These are phyloP conservation scores for Hyperoodon ampullatus DNA, from an alignment of 2,113 vertebrate genomes.

Conservation along the genomic window DNA sequence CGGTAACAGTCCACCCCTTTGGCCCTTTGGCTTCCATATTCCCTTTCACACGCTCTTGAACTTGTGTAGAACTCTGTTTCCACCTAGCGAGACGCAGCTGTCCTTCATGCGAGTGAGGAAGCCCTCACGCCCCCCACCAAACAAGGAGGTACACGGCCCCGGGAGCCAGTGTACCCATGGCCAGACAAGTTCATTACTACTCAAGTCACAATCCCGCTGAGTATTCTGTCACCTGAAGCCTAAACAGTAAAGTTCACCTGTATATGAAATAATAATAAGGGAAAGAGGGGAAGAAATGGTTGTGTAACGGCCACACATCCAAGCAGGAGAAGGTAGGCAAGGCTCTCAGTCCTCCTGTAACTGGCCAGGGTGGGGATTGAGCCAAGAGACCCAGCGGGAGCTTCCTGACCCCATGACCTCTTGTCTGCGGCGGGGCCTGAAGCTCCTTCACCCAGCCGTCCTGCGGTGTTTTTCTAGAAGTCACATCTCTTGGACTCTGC, in stretches of 20 bases:
- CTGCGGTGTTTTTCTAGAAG: neutral
- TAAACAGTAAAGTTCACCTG: neutral
- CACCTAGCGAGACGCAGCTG: neutral
- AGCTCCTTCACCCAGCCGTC: neutral
- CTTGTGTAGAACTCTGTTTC: neutral
- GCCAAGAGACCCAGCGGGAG: neutral
- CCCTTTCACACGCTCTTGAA: neutral
- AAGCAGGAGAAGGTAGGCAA: neutral
- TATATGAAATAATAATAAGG: no score
- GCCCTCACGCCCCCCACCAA: accelerated
- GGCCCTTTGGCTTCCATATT: neutral
- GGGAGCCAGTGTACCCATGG: neutral
- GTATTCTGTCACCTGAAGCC: neutral
- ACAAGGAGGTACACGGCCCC: neutral
- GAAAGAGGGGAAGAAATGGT: neutral
- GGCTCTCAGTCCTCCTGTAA: neutral
- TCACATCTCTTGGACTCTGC: neutral
- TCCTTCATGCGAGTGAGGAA: neutral
- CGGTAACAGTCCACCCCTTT: neutral
- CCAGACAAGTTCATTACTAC: no score
- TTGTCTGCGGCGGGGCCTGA: neutral
- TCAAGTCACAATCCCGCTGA: neutral
- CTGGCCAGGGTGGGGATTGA: neutral
- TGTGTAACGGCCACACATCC: neutral
- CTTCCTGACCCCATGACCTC: neutral